phyloP scores from a whole-genome alignment of 2,888 invertebrate genomes.

The Bombyx huttoni region DNA sequence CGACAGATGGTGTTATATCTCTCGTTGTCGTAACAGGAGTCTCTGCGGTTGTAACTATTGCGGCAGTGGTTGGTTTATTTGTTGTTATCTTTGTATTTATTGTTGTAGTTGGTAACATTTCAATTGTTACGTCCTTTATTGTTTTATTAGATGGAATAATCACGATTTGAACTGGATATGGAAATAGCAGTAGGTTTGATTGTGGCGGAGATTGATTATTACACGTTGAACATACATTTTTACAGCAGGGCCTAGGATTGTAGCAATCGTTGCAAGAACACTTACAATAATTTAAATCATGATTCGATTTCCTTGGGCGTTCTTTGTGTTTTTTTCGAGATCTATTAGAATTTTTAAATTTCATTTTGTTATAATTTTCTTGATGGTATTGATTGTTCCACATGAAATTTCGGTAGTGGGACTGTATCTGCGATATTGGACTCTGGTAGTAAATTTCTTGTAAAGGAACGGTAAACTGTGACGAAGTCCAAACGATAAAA shows the following conservation, averaged over 20 bases:
- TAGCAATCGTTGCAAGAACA: constrained; percentile 12
- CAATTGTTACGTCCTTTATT: too few relatives aligned
- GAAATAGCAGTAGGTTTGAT: constrained; percentile 7
- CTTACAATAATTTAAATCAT: constrained; percentile 5
- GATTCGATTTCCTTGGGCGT: background rate
- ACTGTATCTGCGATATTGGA: background rate
- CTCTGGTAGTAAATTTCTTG: background rate
- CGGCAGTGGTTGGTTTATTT: too few relatives aligned
- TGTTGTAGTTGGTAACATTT: too few relatives aligned
- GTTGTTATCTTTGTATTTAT: too few relatives aligned
- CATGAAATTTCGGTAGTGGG: background rate
- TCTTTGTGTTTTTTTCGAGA: too few relatives aligned
- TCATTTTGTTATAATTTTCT: background rate
- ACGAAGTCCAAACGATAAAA: background rate
- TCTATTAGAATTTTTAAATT: too few relatives aligned
- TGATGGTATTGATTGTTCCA: background rate
- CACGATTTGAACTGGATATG: constrained; percentile 11
- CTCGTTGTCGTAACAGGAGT: too few relatives aligned
- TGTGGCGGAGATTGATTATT: background rate
- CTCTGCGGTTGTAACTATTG: too few relatives aligned
- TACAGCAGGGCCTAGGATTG: constrained; percentile 10
- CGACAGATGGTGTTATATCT: too few relatives aligned
- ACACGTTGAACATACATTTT: constrained; percentile 8
- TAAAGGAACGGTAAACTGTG: background rate
- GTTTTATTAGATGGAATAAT: background rate